phyloP scores from a whole-genome alignment of 2,888 invertebrate genomes.

The Trypoxylon attenuatum region DNA sequence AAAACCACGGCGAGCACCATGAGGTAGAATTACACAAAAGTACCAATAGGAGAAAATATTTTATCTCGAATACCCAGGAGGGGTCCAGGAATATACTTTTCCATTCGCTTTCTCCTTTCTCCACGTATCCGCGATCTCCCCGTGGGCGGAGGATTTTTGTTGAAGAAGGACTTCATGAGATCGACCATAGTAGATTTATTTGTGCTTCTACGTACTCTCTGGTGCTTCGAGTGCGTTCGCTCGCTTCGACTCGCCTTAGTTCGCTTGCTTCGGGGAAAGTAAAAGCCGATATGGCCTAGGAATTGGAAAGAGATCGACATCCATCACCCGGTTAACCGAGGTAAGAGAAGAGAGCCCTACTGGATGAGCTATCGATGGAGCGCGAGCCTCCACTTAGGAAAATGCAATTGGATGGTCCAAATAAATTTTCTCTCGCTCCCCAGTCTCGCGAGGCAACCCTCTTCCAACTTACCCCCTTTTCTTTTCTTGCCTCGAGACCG shows the following conservation, averaged over 20 bases:
- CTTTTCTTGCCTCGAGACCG: conserved; percentile 38
- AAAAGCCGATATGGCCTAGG: conserved; percentile 27
- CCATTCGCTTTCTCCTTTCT: conserved; percentile 44
- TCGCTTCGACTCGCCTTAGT: background rate
- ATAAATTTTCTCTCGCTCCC: conserved; percentile 54
- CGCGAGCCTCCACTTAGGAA: conserved; percentile 59
- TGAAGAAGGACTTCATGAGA: conserved; percentile 52
- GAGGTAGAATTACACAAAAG: conserved; percentile 38
- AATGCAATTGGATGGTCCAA: conserved; percentile 62
- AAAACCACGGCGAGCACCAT: conserved; percentile 32
- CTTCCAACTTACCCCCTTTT: conserved; percentile 22
- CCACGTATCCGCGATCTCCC: conserved; percentile 31
- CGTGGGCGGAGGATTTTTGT: conserved; percentile 30
- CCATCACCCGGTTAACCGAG: conserved; percentile 64
- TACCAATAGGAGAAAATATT: conserved; percentile 39
- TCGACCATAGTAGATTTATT: conserved; percentile 61
- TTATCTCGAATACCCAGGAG: conserved; percentile 41
- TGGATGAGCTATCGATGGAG: conserved; percentile 61
- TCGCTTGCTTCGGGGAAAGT: conserved; percentile 1
- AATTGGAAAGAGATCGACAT: conserved; percentile 57
- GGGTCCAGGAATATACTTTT: conserved; percentile 44
- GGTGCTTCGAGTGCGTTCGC: conserved; percentile 32
- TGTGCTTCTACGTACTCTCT: conserved; percentile 34
- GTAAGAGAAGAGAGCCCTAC: conserved; percentile 54
- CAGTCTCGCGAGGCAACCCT: conserved; percentile 10